Percentiles rank a stretch among this genome's conserved stretches.
Evolutionary conservation across 1,140 invertebrate genomes (phyloP).

Genomic region (Hesperophylax magnus): DNA sequence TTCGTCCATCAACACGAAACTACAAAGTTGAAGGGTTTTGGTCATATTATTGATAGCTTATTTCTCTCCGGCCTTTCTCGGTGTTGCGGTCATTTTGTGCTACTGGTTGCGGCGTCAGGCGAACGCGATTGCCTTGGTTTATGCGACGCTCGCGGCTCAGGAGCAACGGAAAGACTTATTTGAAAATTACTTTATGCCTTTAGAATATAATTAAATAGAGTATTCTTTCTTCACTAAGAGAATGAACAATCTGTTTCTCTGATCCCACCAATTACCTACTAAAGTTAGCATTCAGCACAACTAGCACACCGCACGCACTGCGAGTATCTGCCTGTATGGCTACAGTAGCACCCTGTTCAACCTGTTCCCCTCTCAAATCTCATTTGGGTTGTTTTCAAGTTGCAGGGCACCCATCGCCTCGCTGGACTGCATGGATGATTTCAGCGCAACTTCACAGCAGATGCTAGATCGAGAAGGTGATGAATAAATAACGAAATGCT

Average conservation of each 20-base stretch:
- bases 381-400: constrained; percentile 69
- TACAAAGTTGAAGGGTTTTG: too few relatives aligned
- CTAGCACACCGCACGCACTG: background rate
- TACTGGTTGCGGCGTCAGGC: too few relatives aligned
- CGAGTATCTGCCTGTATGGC: background rate
- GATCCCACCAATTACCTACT: background rate
- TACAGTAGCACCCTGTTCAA: background rate
- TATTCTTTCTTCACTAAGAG: background rate
- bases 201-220: too few relatives aligned
- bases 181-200: too few relatives aligned
- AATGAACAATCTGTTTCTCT: background rate
- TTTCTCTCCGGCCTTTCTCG: too few relatives aligned
- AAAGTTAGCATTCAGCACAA: constrained; percentile 7
- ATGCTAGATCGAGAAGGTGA: constrained; percentile 67
- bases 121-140: too few relatives aligned
- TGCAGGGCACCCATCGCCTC: constrained; percentile 92
- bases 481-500: too few relatives aligned
- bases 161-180: too few relatives aligned
- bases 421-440: constrained; percentile 94
- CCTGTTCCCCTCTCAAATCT: background rate
- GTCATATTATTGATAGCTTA: too few relatives aligned
- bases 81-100: too few relatives aligned
- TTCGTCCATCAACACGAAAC: too few relatives aligned
- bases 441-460: constrained; percentile 76
- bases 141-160: too few relatives aligned